These are phyloP conservation scores for Rhea americana DNA, from an alignment of 2,113 vertebrate genomes.

Conservation along the genomic window DNA sequence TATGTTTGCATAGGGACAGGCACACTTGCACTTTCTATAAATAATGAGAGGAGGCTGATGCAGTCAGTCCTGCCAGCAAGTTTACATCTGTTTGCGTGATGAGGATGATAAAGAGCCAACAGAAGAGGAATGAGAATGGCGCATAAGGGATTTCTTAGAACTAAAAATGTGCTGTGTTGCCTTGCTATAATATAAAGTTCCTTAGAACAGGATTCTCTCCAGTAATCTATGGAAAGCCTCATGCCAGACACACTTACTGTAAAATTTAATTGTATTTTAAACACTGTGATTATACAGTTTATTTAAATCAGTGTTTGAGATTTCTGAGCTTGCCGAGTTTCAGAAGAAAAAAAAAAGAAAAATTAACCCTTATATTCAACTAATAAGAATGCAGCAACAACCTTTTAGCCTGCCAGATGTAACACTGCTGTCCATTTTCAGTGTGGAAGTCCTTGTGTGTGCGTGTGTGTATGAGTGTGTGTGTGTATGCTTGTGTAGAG, in stretches of 20 bases:
- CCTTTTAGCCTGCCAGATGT: background rate
- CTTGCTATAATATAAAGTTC: background rate
- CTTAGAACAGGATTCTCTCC: background rate
- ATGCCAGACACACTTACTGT: background rate
- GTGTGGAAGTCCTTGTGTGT: background rate
- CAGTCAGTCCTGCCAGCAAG: background rate
- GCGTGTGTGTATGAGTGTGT: background rate
- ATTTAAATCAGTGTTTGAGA: slow-evolving; percentile 15
- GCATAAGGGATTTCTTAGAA: background rate
- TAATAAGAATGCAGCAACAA: background rate
- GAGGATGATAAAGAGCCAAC: background rate
- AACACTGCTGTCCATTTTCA: background rate
- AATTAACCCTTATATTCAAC: background rate
- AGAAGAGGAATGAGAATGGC: background rate
- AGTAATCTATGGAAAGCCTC: background rate
- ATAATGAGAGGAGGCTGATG: background rate
- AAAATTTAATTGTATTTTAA: slow-evolving; percentile 31
- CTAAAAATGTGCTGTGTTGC: background rate
- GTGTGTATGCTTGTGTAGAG: background rate
- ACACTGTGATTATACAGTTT: background rate
- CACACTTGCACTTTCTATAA: background rate
- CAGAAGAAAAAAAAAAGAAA: background rate
- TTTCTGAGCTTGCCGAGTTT: background rate
- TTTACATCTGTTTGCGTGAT: background rate
- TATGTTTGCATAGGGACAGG: background rate